Evolutionary conservation across 2,888 invertebrate species (phyloP).

Genomic region (Ypsolopha scabrella): DNA sequence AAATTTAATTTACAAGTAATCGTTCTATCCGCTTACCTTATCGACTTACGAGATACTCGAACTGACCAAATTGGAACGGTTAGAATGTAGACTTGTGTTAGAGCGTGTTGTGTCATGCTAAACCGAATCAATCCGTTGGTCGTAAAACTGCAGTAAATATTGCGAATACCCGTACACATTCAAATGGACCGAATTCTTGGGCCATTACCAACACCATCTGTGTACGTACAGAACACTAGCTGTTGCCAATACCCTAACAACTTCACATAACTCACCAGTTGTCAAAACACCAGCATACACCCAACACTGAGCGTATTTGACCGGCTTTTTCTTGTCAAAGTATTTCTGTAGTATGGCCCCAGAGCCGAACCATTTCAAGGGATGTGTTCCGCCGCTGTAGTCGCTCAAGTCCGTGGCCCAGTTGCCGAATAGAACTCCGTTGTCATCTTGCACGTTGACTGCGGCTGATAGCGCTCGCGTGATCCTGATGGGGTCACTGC

Average conservation of each 20-base stretch:
- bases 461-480: constrained; percentile 87
- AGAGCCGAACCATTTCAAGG: constrained; percentile 92
- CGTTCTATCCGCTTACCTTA: too few relatives aligned
- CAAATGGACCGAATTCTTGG: too few relatives aligned
- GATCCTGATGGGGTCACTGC: constrained; percentile 83
- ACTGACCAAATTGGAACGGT: too few relatives aligned
- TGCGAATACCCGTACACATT: too few relatives aligned
- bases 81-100: too few relatives aligned
- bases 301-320: constrained; percentile 97
- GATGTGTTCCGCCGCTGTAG: constrained; percentile 86
- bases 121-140: too few relatives aligned
- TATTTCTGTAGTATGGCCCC: constrained; percentile 87
- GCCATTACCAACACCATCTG: too few relatives aligned
- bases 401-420: constrained; percentile 89
- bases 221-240: too few relatives aligned
- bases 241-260: background rate
- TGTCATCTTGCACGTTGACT: constrained; percentile 89
- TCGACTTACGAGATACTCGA: too few relatives aligned
- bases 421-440: constrained; percentile 87
- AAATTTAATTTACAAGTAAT: too few relatives aligned
- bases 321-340: constrained; percentile 84
- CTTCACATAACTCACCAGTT: constrained; percentile 71
- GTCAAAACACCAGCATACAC: constrained; percentile 92
- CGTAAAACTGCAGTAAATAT: too few relatives aligned
- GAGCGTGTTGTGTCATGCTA: too few relatives aligned